Base-by-base conservation (phyloP, 2,888 invertebrate genomes). In the Drosophila mimetica region DNA sequence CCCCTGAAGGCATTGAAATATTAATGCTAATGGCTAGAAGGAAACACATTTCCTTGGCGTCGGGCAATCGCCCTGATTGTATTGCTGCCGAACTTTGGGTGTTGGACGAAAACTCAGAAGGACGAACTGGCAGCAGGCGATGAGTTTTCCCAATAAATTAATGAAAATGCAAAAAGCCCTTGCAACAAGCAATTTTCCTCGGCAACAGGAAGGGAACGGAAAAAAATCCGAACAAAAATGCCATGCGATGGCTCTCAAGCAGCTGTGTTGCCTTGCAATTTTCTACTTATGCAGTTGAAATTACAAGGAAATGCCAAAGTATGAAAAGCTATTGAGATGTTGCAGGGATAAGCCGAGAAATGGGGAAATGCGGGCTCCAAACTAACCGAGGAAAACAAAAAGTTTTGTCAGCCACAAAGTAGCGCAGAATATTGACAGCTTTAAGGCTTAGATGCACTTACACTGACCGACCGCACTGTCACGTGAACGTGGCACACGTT, bases 1-100 rank as follows among this genome's bases (percentile, higher is more conserved):
- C 36, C 16, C 64, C 59, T 55, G 48, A 71, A 76, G 63, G 63
- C 63, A 80, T 80, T 86, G 81, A 86, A 82, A 80, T 83, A 82
- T 82, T 82, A 86, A 86, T 86, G 84, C 74, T 86, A 82, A 82
- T 86, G 81, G 84, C 74, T 72, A 50, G 51, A 64, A 52, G 69
- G 71, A 75, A 80, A 58, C 39, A 58, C 57, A 54, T 64, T 63
- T 52, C 46, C 57, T 48, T 71, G 73, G 58, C 54, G 71, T 57
- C 58, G 63, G 57, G 58, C 72, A 64, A 58, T 72, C 73, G 65
- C 73, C 73, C 58, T 81, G 81, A 81, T 86, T 81, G 81, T 76
- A 74, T 73, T 79, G 50, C 46, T 46, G 46, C 16, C 70, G 39
- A 59, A 50, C 55, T 53, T 39, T 50, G 32, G 57, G 52, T 46